Conservation (phyloP, 2,113 vertebrate genomes). For the Corythaeola cristata region DNA sequence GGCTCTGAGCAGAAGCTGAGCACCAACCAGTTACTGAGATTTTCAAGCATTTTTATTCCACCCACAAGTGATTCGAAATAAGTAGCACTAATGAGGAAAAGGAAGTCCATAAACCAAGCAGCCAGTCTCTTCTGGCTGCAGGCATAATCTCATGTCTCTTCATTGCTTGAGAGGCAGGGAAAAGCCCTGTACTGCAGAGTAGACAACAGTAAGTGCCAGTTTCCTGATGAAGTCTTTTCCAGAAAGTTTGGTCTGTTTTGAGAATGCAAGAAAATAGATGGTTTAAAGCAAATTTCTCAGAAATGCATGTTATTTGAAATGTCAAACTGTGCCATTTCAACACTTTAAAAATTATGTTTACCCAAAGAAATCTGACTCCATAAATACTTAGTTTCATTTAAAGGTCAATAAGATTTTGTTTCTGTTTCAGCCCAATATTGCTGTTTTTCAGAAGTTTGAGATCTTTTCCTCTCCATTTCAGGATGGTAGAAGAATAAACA, state of each 20-base stretch:
- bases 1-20: background rate
- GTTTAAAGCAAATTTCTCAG: background rate
- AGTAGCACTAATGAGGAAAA: background rate
- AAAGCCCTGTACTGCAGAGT: background rate
- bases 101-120: background rate
- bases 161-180: background rate
- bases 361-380: background rate
- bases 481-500: background rate
- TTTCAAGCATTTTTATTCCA: background rate
- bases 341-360: background rate
- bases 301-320: background rate
- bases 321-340: background rate
- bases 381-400: background rate
- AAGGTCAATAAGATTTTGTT: background rate
- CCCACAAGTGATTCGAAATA: background rate
- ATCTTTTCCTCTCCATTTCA: background rate
- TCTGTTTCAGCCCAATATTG: background rate
- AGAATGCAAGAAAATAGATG: background rate
- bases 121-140: background rate
- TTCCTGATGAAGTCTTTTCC: background rate
- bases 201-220: background rate
- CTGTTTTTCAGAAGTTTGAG: background rate
- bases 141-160: background rate
- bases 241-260: background rate
- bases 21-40: background rate